These are phyloP conservation scores for Sebastiscus tertius DNA, from an alignment of 2,797 vertebrate genomes.

Conservation along the genomic window DNA sequence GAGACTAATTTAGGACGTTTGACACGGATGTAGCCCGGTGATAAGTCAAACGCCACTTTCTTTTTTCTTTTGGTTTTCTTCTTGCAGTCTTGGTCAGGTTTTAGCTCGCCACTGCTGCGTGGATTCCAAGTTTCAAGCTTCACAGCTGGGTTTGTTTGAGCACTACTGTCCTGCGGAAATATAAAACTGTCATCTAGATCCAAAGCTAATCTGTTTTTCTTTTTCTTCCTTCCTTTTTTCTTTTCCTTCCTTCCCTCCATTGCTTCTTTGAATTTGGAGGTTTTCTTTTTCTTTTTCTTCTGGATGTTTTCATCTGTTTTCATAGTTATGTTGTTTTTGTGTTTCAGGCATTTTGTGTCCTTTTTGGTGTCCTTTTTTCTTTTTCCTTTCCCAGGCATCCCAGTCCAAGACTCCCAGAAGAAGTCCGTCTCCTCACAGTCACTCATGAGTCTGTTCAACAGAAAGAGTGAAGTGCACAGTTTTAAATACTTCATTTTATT, in stretches of 20 bases:
- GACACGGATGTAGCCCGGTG: not conserved
- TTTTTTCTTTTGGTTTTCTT: constrained; percentile 65
- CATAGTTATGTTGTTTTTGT: not conserved
- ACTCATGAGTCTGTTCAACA: constrained; percentile 51
- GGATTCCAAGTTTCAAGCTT: not conserved
- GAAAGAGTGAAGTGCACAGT: not conserved
- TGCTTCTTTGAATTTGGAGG: constrained; percentile 12
- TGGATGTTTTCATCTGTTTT: not conserved
- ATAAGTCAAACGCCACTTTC: constrained; percentile 73
- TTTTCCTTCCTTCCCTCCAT: constrained; percentile 29
- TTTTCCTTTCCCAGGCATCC: constrained; percentile 32
- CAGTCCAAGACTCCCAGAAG: constrained; percentile 13
- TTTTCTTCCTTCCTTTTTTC: constrained; percentile 55
- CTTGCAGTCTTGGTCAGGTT: not conserved
- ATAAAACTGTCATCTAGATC: not conserved
- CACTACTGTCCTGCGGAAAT: not conserved
- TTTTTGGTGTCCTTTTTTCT: constrained; percentile 67
- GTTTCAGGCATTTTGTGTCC: constrained; percentile 20
- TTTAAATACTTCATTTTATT: not conserved
- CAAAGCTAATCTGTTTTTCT: not conserved
- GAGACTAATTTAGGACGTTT: constrained; percentile 39
- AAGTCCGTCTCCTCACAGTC: constrained; percentile 30
- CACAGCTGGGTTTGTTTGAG: not conserved
- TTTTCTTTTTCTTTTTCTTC: constrained; percentile 54
- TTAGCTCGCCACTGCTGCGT: not conserved